Evolutionary conservation across 2,797 vertebrate genomes (phyloP).

Genomic region (Chromobotia macracanthus): DNA sequence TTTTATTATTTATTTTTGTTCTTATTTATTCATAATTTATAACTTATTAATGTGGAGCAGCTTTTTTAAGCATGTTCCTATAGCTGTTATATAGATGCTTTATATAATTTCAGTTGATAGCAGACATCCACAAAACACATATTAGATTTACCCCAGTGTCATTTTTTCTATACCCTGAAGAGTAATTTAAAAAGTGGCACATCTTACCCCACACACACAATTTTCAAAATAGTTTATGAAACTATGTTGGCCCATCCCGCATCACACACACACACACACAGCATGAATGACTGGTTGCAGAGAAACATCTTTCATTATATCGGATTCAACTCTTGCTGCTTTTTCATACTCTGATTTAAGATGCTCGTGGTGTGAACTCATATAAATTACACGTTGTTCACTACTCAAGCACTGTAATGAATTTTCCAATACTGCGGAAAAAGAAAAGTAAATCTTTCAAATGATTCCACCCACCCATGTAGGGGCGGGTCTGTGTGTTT

Average conservation of each 20-base stretch:
- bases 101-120: background rate
- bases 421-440: slow-evolving; percentile 45
- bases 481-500: slow-evolving; percentile 27
- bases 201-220: background rate
- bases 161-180: background rate
- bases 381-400: slow-evolving; percentile 47
- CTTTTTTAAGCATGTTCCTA: background rate
- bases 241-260: background rate
- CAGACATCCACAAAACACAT: background rate
- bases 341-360: slow-evolving; percentile 39
- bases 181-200: background rate
- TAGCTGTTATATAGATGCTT: background rate
- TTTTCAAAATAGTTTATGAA: background rate
- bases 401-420: slow-evolving; percentile 44
- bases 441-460: slow-evolving; percentile 54
- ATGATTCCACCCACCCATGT: slow-evolving; percentile 39
- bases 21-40: background rate
- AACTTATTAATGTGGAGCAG: background rate
- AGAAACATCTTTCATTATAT: slow-evolving; percentile 24
- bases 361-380: slow-evolving; percentile 24
- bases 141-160: background rate
- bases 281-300: slow-evolving; percentile 25
- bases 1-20: background rate
- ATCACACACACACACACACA: slow-evolving; percentile 7
- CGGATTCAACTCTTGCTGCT: slow-evolving; percentile 19